phyloP scores from a whole-genome alignment of 2,113 vertebrate species.

The Passer montanus region DNA sequence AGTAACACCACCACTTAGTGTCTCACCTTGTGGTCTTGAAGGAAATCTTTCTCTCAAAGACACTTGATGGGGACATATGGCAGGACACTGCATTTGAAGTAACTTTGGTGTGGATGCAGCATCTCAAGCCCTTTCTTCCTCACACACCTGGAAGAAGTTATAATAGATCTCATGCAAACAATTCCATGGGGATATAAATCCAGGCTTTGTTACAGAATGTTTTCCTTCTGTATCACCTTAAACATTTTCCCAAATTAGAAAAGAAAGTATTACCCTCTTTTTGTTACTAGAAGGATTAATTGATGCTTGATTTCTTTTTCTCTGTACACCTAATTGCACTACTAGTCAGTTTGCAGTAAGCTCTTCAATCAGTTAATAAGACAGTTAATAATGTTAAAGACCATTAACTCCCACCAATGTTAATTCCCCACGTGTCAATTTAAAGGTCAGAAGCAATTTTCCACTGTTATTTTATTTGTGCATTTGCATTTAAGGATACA shows the following conservation, averaged over 20 bases:
- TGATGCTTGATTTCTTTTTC: background rate
- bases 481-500: background rate
- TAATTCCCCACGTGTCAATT: background rate
- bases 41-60: background rate
- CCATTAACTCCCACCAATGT: background rate
- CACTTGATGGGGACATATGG: fast-evolving
- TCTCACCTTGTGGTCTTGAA: background rate
- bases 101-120: background rate
- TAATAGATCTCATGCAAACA: background rate
- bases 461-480: background rate
- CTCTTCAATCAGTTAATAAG: background rate
- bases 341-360: background rate
- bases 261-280: background rate
- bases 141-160: background rate
- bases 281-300: background rate
- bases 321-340: background rate
- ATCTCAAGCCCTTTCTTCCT: background rate
- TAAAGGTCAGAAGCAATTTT: background rate
- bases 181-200: background rate
- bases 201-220: background rate
- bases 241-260: background rate
- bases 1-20: background rate
- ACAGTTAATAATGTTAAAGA: background rate
- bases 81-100: background rate
- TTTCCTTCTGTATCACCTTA: background rate